Percentiles rank a stretch among this genome's conserved stretches.
These are phyloP conservation scores for Drosophila nigrodunni DNA, from an alignment of 1,140 invertebrate species.

Conservation along the genomic window DNA sequence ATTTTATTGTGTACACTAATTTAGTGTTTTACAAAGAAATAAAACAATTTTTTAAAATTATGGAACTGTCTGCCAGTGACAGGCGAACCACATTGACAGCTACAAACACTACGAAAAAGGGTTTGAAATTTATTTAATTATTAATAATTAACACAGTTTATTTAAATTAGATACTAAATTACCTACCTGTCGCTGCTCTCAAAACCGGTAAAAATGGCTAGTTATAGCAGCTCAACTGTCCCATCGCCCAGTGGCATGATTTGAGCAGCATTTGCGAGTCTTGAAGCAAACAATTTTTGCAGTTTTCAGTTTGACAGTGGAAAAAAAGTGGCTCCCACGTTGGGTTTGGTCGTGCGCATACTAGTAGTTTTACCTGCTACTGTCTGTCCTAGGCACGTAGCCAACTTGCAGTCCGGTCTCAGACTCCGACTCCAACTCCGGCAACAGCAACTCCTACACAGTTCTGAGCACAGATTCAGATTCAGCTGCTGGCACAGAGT, in stretches of 20 bases:
- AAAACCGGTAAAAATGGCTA: background rate
- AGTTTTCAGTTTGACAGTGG: conserved; percentile 10
- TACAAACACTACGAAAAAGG: too few species aligned
- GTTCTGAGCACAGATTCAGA: too few species aligned
- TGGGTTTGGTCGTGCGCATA: conserved; percentile 9
- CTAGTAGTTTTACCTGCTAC: conserved; percentile 3
- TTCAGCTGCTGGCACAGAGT: too few species aligned
- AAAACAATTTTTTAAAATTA: background rate
- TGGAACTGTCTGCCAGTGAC: background rate
- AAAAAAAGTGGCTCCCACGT: conserved; percentile 17
- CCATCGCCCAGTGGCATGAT: conserved; percentile 2
- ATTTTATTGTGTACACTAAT: conserved; percentile 3
- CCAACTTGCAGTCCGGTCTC: conserved; percentile 2
- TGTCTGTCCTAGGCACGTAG: conserved; percentile 19
- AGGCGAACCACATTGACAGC: too few species aligned
- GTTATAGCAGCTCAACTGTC: background rate
- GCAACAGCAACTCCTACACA: background rate
- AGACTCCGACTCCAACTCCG: background rate
- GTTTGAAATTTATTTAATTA: too few species aligned
- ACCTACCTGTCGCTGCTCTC: background rate
- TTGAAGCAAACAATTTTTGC: background rate
- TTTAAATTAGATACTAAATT: too few species aligned
- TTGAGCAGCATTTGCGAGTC: background rate
- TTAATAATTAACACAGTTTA: too few species aligned
- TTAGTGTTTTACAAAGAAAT: background rate